These are phyloP conservation scores for Cladorhizidae sp. DNA, from an alignment of 37 sponge, comb jelly and placozoan species.

Conservation along the genomic window DNA sequence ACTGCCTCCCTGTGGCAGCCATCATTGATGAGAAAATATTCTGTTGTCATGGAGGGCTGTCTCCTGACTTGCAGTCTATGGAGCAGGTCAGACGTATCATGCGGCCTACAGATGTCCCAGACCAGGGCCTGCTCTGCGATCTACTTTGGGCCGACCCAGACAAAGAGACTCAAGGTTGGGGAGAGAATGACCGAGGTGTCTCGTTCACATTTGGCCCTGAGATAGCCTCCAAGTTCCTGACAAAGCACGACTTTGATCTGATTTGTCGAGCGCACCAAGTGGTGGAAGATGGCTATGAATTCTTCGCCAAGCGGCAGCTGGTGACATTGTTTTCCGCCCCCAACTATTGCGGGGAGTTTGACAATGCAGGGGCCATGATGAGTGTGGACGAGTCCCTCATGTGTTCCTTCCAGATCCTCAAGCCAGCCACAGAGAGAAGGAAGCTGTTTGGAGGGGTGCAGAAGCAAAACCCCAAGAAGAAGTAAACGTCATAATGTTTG, in stretches of 20 bases:
- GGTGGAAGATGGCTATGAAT: constrained; percentile 97
- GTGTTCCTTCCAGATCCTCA: constrained; percentile 96
- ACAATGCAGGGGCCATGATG: constrained; percentile 98
- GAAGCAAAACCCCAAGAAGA: constrained; percentile 5
- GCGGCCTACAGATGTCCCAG: constrained; percentile 99
- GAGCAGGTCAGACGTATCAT: constrained; percentile 97
- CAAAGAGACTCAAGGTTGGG: constrained; percentile 97
- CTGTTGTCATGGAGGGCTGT: constrained; percentile 99
- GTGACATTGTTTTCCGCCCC: constrained; percentile 96
- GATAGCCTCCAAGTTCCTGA: constrained; percentile 94
- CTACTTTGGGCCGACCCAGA: constrained; percentile 99
- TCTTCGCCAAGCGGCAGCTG: constrained; percentile 95
- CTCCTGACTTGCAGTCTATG: constrained; percentile 98
- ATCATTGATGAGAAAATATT: constrained; percentile 99
- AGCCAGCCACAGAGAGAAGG: constrained; percentile 69
- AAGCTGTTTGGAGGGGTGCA: constrained; percentile 39
- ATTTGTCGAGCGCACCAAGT: constrained; percentile 99
- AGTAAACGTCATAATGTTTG: background rate
- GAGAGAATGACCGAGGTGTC: constrained; percentile 99
- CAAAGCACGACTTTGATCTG: constrained; percentile 96
- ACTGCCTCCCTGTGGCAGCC: constrained; percentile 98
- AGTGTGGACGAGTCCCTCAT: constrained; percentile 95
- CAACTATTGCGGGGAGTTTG: constrained; percentile 98
- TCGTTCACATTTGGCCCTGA: constrained; percentile 99
- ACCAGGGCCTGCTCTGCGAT: constrained; percentile 97